phyloP scores from a whole-genome alignment of 2,113 vertebrate species.

The Geococcyx californianus region DNA sequence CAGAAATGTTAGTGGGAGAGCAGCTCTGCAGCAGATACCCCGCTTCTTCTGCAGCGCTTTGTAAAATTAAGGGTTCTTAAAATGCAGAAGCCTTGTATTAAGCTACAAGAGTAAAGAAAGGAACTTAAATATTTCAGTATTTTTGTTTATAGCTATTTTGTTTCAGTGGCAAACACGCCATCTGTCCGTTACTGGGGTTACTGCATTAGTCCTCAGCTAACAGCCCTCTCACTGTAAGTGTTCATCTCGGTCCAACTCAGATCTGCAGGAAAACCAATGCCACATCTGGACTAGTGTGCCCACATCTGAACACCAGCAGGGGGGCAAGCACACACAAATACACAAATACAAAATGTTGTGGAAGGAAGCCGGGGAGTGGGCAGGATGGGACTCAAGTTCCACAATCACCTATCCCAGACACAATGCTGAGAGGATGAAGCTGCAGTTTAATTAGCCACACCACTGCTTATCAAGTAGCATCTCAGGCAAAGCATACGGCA shows the following conservation, averaged over 20 bases:
- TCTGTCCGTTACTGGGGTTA: constrained; percentile 42
- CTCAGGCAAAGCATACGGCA: background rate
- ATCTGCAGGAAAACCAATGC: background rate
- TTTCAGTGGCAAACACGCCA: constrained; percentile 69
- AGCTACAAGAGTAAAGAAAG: background rate
- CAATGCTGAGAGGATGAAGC: background rate
- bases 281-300: background rate
- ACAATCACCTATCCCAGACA: background rate
- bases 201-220: background rate
- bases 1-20: background rate
- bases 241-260: background rate
- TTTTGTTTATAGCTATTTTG: background rate
- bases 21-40: background rate
- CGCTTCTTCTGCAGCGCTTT: background rate
- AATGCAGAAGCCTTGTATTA: too few species aligned
- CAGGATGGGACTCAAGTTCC: background rate
- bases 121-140: background rate
- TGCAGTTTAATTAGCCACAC: background rate
- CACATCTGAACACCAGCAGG: background rate
- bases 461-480: background rate
- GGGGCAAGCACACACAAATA: accelerated
- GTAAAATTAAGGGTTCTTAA: too few species aligned
- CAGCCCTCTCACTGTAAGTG: background rate
- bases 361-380: background rate
- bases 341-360: background rate